Evolutionary conservation across 2,797 vertebrate species (phyloP), one percentile per base, ranked within the genome.

Genomic region (Argyrosomus regius): DNA sequence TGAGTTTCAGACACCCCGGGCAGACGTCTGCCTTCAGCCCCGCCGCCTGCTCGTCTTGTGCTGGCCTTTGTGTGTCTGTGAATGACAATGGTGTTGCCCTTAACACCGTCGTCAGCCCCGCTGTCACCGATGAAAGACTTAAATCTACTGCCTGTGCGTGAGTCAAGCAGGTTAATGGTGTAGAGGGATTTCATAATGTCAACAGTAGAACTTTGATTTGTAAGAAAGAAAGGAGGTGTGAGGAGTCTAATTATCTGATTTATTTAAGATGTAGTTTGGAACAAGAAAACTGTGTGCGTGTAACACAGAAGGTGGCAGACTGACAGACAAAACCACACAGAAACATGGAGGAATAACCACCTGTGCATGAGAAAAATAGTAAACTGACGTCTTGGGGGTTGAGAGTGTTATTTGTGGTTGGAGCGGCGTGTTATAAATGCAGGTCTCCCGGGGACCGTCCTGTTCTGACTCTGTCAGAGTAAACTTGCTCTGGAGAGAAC

Each of bases 51-150:
- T 87, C 75, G 91, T 94, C 88, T 93, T 61, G 61, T 83, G 79
- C 52, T 22, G 53, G 70, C 72, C 41, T 79, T 82, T 88, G 86
- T 69, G 80, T 77, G 80, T 92, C 82, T 94, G 87, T 87, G 92
- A 90, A 95, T 95, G 89, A 95, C 93, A 94, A 95, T 92, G 84
- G 84, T 49, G 86, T 82, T 84, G 88, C 49, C 69, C 75, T 82
- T 74, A 84, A 80, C 80, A 52, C 78, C 60, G 22, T 77, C 81
- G 10, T 85, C 88, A 85, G 78, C 72, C 78, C 67, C 28, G 4
- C 83, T 68, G 85, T 82, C 87, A 76, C 87, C 59, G 46, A 57
- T 56, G 53, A 77, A 75, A 75, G 53, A 26, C 68, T 66, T 72
- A 48, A 72, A 79, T 63, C 64, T 65, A 4, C 45, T 18, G 71